phyloP scores from a whole-genome alignment of 2,888 invertebrate genomes.

The Pomacea canaliculata region DNA sequence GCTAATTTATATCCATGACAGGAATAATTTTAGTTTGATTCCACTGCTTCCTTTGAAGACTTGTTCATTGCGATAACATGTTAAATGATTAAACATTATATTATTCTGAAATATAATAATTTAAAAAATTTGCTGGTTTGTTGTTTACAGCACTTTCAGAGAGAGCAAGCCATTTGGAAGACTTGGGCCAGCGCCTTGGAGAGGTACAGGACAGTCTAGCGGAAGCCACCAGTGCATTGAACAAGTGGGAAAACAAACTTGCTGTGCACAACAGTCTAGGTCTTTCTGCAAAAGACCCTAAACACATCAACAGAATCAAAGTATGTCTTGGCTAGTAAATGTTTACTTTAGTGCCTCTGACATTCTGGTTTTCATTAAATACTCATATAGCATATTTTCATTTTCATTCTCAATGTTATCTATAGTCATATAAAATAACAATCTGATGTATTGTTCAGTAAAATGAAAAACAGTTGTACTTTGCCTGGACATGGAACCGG shows the following conservation, averaged over 20 bases:
- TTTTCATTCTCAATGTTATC: no score
- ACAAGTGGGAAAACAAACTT: slow-evolving; percentile 89
- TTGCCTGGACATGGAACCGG: no score
- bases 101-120: no score
- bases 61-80: background rate
- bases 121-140: no score
- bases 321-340: slow-evolving; percentile 54
- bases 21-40: no score
- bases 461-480: no score
- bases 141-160: slow-evolving; percentile 75
- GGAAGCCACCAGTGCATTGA: slow-evolving; percentile 86
- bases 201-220: slow-evolving; percentile 88
- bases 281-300: slow-evolving; percentile 84
- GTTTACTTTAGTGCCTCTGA: background rate
- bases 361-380: no score
- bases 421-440: no score
- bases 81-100: no score
- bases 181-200: slow-evolving; percentile 78
- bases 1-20: background rate
- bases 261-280: slow-evolving; percentile 80
- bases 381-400: no score
- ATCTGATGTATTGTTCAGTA: no score
- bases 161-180: slow-evolving; percentile 85
- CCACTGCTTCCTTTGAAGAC: background rate
- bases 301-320: slow-evolving; percentile 87